Evolutionary conservation across 2,888 invertebrate genomes (phyloP), one percentile per base, ranked within the genome.

Genomic region (Nipponacmea schrenckii): DNA sequence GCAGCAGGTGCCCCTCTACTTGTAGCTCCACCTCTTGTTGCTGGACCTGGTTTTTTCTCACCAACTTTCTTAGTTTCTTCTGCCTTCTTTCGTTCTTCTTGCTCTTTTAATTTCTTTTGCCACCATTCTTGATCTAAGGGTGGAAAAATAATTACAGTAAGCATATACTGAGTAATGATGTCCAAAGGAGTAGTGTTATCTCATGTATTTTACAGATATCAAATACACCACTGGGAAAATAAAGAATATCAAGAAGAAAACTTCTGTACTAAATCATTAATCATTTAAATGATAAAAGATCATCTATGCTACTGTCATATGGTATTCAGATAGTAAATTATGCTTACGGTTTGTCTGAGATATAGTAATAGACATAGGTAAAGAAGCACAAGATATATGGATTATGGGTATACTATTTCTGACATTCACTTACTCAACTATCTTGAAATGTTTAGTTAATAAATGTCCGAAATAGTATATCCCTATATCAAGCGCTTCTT

Each of bases 101-200:
- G 84, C 63, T 74, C 78, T 68, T 83, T 81, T 12, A 80, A 65
- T 69, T 80, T 82, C 14, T 83, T 81, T 62, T 83, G 81, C 84
- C 85, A 88, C 88, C 88, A 88, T 68, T 81, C 76, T 76, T 87
- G 87, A 46, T 73, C 86, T 86, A 62, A 12, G 67, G 63, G 20
- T 56, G 39, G 20, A 62, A 24, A 10, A 45, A 15, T 20, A n/a
- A 67, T 12, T 3, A 26, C 31, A 27, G 10, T 64, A 63, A 63
- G 12, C 15, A 63, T 14, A 24, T 63, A 24, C 20, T 20, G 12
- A 17, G 12, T 63, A 20, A 24, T 20, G 20, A 7, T 27, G 17
- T 66, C 3, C n/a, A 39, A 20, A 44, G 39, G 15, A 66, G 39
- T 27, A 2, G 3, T 39, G n/a, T 17, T 17, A 39, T 39, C 17